phyloP scores from a whole-genome alignment of 2,797 vertebrate species.

The Epinephelus malabaricus region DNA sequence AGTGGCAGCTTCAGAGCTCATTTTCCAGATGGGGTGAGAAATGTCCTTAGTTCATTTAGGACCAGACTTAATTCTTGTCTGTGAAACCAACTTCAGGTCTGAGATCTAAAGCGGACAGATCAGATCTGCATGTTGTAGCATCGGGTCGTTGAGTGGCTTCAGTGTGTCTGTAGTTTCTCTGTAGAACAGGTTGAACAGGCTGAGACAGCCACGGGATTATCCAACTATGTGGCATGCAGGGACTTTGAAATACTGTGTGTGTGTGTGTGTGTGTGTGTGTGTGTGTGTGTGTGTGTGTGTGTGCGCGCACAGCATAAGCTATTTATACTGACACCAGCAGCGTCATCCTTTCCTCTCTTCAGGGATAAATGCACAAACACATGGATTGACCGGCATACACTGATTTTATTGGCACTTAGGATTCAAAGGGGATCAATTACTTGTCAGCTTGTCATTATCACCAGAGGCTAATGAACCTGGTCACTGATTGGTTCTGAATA shows the following conservation, averaged over 20 bases:
- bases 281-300: slow-evolving; percentile 31
- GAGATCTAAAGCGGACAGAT: slow-evolving; percentile 15
- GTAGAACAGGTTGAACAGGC: slow-evolving; percentile 77
- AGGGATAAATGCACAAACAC: slow-evolving; percentile 53
- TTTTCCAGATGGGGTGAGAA: slow-evolving; percentile 1
- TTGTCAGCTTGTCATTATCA: neutral
- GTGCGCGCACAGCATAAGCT: slow-evolving; percentile 46
- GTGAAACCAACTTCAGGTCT: neutral
- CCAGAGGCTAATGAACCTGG: slow-evolving; percentile 1
- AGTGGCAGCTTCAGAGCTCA: neutral
- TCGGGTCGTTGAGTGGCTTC: slow-evolving; percentile 26
- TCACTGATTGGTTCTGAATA: slow-evolving; percentile 4
- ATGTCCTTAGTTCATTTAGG: neutral
- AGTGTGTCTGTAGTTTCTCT: slow-evolving; percentile 26
- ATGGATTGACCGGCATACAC: slow-evolving; percentile 3
- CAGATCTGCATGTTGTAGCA: slow-evolving; percentile 31
- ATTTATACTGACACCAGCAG: slow-evolving; percentile 72
- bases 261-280: slow-evolving; percentile 22
- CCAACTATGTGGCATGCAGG: slow-evolving; percentile 64
- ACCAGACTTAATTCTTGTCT: slow-evolving; percentile 19
- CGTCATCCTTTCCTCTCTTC: slow-evolving; percentile 76
- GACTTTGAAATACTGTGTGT: slow-evolving; percentile 59
- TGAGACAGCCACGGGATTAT: slow-evolving; percentile 66
- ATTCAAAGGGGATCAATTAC: slow-evolving; percentile 3
- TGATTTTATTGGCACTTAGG: slow-evolving; percentile 22